Evolutionary conservation across 2,888 invertebrate species (phyloP).

Genomic region (Myopa testacea): DNA sequence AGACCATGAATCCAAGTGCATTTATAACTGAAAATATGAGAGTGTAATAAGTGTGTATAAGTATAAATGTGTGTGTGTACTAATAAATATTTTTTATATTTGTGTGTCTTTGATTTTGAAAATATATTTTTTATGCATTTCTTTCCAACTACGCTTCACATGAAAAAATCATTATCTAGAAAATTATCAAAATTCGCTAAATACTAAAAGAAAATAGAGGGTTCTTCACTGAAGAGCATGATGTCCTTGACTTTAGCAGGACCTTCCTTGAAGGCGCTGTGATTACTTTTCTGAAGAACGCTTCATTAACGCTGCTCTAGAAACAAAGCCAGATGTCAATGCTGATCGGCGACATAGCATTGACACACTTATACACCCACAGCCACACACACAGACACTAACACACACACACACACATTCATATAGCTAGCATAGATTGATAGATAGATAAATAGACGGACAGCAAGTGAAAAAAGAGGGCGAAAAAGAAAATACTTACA

Average conservation of each 20-base stretch:
- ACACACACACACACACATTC: no score
- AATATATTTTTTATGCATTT: background rate
- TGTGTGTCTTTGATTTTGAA: conserved; percentile 41
- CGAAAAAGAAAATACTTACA: conserved; percentile 26
- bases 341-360: background rate
- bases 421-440: background rate
- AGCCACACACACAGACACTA: background rate
- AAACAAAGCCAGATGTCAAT: background rate
- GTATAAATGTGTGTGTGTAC: background rate
- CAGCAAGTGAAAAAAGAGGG: conserved; percentile 2
- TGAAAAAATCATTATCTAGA: no score
- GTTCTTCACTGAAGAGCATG: background rate
- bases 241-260: conserved; percentile 18
- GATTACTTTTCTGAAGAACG: background rate
- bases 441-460: background rate
- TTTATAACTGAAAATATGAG: conserved; percentile 52
- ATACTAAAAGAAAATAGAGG: background rate
- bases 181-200: no score
- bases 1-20: background rate
- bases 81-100: background rate
- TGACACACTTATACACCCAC: background rate
- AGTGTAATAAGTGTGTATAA: conserved; percentile 38
- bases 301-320: conserved; percentile 16
- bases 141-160: no score
- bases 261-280: background rate